phyloP scores from a whole-genome alignment of 2,113 vertebrate species.

The Paramormyrops kingsleyae region DNA sequence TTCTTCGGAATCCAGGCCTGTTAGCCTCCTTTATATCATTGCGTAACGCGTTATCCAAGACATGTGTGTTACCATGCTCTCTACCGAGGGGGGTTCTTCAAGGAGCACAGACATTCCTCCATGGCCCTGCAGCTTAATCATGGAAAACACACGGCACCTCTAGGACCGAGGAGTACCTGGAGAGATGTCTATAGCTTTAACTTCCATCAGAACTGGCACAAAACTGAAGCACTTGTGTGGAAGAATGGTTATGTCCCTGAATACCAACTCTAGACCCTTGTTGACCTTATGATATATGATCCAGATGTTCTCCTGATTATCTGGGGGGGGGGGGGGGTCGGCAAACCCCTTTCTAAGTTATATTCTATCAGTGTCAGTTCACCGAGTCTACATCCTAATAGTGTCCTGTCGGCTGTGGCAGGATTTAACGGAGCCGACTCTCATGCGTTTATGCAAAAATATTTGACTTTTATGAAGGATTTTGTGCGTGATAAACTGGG shows the following conservation, averaged over 20 bases:
- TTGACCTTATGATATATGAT: constrained; percentile 13
- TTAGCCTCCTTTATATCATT: background rate
- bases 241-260: constrained; percentile 1
- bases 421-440: background rate
- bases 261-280: constrained; percentile 11
- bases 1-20: background rate
- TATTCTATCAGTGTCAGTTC: background rate
- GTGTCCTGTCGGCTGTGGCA: background rate
- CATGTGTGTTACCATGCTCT: background rate
- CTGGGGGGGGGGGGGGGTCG: too few species aligned
- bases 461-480: background rate
- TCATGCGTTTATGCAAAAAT: background rate
- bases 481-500: constrained; percentile 1
- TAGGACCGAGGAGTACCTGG: constrained; percentile 2
- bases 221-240: background rate
- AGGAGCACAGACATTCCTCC: background rate
- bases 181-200: background rate
- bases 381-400: background rate
- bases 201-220: background rate
- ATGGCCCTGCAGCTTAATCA: background rate
- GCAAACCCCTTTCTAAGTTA: background rate
- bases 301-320: constrained; percentile 10
- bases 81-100: background rate
- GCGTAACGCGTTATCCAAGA: background rate
- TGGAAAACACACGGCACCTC: constrained; percentile 5